Evolutionary conservation across 2,113 vertebrate genomes (phyloP).

Genomic region (Lota lota): DNA sequence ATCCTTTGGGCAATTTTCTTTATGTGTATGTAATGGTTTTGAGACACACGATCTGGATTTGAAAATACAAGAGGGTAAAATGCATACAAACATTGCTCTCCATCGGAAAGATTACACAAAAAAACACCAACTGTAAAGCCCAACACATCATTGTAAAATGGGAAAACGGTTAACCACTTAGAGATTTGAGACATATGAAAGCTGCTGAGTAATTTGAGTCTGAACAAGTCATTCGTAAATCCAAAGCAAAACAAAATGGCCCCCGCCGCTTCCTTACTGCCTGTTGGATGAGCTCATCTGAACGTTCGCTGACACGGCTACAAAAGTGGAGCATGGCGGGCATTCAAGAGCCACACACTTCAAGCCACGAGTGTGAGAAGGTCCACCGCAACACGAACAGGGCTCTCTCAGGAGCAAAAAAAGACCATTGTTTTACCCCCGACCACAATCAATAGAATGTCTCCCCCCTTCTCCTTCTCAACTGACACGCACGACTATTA

Average conservation of each 20-base stretch:
- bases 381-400: slow-evolving; percentile 51
- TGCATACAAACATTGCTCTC: too few species aligned
- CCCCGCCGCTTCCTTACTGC: slow-evolving; percentile 31
- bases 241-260: too few species aligned
- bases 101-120: too few species aligned
- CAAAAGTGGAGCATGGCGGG: slow-evolving; percentile 9
- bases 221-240: slow-evolving; percentile 8
- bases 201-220: slow-evolving; percentile 20
- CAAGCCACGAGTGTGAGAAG: slow-evolving; percentile 44
- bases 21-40: too few species aligned
- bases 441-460: slow-evolving; percentile 56
- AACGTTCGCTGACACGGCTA: slow-evolving; percentile 44
- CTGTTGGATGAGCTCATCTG: slow-evolving; percentile 46
- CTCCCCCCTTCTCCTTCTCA: slow-evolving; percentile 22
- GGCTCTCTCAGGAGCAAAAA: slow-evolving; percentile 10
- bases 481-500: slow-evolving; percentile 51
- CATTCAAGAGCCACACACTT: slow-evolving; percentile 47
- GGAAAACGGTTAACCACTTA: too few species aligned
- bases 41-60: too few species aligned
- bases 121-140: too few species aligned
- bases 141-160: too few species aligned
- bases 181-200: too few species aligned
- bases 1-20: too few species aligned
- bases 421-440: slow-evolving; percentile 4
- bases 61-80: too few species aligned